Percentiles rank a stretch among this genome's conserved stretches.
phyloP scores from a whole-genome alignment of 2,113 vertebrate genomes.

The Leucosticte australis region DNA sequence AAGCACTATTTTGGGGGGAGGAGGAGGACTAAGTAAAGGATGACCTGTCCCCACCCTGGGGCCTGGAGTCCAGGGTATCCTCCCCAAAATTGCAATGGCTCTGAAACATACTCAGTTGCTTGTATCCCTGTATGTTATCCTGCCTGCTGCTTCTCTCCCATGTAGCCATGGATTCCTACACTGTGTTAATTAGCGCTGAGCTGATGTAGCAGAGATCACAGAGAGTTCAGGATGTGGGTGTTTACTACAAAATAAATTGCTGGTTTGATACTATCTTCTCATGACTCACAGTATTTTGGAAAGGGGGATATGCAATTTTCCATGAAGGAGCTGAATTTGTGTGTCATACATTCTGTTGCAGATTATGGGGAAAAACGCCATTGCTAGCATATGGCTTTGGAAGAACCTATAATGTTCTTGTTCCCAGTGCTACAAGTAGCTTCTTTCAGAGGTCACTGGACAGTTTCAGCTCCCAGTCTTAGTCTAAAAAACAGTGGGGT shows the following conservation, averaged over 20 bases:
- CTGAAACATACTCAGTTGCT: constrained; percentile 66
- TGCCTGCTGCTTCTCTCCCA: constrained; percentile 32
- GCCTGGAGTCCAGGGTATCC: constrained; percentile 24
- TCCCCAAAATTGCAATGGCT: constrained; percentile 25
- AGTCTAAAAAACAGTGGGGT: background rate
- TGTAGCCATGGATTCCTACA: constrained; percentile 32
- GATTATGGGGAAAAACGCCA: background rate
- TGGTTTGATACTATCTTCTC: constrained; percentile 65
- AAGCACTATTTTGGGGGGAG: constrained; percentile 75
- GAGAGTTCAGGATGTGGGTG: constrained; percentile 33
- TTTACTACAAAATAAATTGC: constrained; percentile 70
- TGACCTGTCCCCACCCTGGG: background rate
- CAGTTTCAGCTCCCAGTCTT: background rate
- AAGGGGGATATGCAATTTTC: background rate
- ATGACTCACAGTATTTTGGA: constrained; percentile 31
- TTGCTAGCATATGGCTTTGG: background rate
- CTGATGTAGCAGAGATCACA: constrained; percentile 42
- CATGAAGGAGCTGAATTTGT: background rate
- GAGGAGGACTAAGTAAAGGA: constrained; percentile 48
- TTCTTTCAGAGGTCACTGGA: background rate
- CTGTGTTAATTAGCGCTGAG: constrained; percentile 9
- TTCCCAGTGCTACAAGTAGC: background rate
- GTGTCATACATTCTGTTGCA: background rate
- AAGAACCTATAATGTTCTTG: background rate
- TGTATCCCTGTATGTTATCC: constrained; percentile 46